Evolutionary conservation across 2,113 vertebrate genomes (phyloP).

Genomic region (Mionectes macconnelli): DNA sequence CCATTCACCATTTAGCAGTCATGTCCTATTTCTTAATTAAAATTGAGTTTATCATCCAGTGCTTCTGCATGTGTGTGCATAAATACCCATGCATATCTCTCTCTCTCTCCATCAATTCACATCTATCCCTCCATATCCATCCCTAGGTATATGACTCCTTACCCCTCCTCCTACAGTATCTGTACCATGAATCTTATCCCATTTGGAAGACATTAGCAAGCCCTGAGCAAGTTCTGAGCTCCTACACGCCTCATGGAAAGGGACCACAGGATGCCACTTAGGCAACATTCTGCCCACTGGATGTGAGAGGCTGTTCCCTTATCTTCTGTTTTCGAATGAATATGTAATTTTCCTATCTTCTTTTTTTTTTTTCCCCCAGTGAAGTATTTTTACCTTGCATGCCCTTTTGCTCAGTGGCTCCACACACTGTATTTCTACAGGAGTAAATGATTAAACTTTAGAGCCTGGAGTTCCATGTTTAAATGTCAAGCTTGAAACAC

Average conservation of each 20-base stretch:
- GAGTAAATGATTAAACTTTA: conserved; percentile 57
- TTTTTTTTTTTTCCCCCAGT: not conserved
- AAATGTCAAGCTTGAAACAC: conserved; percentile 68
- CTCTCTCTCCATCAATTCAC: too few relatives aligned
- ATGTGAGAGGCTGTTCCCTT: not conserved
- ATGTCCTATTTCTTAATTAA: not conserved
- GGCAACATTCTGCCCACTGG: fast-evolving
- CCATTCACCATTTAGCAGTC: not conserved
- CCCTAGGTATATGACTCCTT: not conserved
- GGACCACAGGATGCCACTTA: not conserved
- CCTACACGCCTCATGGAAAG: not conserved
- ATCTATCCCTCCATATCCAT: not conserved
- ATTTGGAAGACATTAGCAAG: not conserved
- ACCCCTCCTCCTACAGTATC: not conserved
- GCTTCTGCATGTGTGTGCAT: not conserved
- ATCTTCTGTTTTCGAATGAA: not conserved
- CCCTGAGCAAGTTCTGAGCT: not conserved
- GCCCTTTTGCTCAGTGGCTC: not conserved
- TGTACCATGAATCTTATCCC: not conserved
- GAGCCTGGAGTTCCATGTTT: conserved; percentile 24
- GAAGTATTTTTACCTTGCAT: not conserved
- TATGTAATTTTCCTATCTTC: not conserved
- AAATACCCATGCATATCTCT: not conserved
- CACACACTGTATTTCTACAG: not conserved
- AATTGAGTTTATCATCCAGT: not conserved